Base-by-base conservation (phyloP, 2,113 vertebrate genomes). In the Daphoenositta chrysoptera region DNA sequence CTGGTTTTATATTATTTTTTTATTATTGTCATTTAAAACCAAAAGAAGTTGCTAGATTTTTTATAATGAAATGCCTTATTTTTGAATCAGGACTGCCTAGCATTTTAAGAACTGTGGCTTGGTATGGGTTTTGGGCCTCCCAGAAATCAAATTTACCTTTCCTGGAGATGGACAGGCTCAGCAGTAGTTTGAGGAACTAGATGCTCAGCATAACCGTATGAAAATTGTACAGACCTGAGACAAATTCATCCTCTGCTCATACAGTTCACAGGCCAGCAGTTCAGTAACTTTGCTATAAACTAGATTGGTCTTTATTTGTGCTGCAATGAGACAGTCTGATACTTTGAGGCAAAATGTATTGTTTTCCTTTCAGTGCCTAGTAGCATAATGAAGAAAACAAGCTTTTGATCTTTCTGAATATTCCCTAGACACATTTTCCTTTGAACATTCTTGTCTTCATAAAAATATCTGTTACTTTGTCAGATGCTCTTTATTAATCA, bases 331-430 rank as follows among this genome's bases (percentile, higher is more conserved):
- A 40, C 47, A 79, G 28, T 15, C 20, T 22, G 45, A 42, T 45
- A 65, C 71, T 86, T 83, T 65, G 70, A 93, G 80, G 61, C 28
- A 93, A 89, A 89, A 91, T 68, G 60, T 24, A 91, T 82, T 91
- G 44, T 66, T 75, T 83, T 85, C 33, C 42, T 73, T 94, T 63
- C 71, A 72, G 35, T 47, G 28, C 30, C 56, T 60, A 77, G 60
- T 2, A 83, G 47, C n/a, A 87, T 56, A 70, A 87, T 30, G 64
- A 95, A 90, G 68, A 81, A 94, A 93, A 90, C n/a, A 90, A 89
- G 69, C 64, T 81, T 94, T 92, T 92, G 86, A 93, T 89, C 56
- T 81, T 93, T 63, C 64, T 78, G 69, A 84, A 78, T 84, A 63
- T 81, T 89, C 61, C 48, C 64, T n/a, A 56, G 72, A 54, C 10